Evolutionary conservation across 2,113 vertebrate genomes (phyloP).

Genomic region (Mus pahari): DNA sequence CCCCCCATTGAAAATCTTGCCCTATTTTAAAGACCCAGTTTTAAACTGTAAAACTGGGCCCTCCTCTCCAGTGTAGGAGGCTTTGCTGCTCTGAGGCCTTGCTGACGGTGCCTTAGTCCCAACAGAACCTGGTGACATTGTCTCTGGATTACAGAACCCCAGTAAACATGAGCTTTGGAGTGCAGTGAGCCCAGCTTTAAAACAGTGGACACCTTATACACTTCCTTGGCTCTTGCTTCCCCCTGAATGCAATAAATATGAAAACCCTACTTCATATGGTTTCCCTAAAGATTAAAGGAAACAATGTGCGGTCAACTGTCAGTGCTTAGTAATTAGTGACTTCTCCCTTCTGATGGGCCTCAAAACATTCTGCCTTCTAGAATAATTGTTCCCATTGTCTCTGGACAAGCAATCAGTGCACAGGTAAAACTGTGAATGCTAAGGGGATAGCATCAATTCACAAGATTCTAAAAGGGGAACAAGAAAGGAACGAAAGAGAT

Average conservation of each 20-base stretch:
- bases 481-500: neutral
- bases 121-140: neutral
- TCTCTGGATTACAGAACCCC: neutral
- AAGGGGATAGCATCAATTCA: neutral
- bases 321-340: neutral
- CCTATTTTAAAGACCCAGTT: neutral
- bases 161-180: neutral
- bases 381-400: neutral
- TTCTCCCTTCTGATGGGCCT: neutral
- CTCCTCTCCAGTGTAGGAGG: neutral
- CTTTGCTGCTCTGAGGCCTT: neutral
- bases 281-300: conserved; percentile 35
- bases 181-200: neutral
- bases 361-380: neutral
- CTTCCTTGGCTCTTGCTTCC: neutral
- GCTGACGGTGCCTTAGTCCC: neutral
- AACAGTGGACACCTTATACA: neutral
- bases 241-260: neutral
- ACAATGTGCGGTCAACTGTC: neutral
- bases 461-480: neutral
- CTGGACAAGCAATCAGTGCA: neutral
- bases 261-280: neutral
- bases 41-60: conserved; percentile 14
- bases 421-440: neutral
- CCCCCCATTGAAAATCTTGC: neutral